phyloP scores from a whole-genome alignment of 2,888 invertebrate species.

The Julus scandinavius region DNA sequence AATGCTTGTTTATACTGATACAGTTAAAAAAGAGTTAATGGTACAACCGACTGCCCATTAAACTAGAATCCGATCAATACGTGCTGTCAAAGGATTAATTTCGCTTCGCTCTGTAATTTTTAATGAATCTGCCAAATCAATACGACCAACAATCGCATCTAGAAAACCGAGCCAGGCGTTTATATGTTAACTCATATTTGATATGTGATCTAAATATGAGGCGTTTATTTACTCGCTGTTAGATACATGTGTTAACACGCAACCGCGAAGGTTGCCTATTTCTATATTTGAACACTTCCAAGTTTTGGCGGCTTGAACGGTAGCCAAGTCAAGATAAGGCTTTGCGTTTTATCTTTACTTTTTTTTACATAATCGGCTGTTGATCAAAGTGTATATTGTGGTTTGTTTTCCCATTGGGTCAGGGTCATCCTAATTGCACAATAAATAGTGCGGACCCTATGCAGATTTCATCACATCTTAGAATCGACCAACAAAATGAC shows the following conservation, averaged over 20 bases:
- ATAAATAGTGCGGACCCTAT: too few species aligned
- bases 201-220: neutral
- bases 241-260: neutral
- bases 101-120: neutral
- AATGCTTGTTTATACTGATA: neutral
- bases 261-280: slow-evolving; percentile 9
- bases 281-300: neutral
- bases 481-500: too few species aligned
- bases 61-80: neutral
- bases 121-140: slow-evolving; percentile 10
- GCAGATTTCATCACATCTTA: too few species aligned
- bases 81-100: neutral
- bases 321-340: neutral
- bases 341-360: neutral
- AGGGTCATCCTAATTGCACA: neutral
- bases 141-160: neutral
- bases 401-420: neutral
- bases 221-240: neutral
- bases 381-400: slow-evolving; percentile 1
- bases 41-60: neutral
- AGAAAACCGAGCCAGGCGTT: neutral
- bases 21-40: too few species aligned
- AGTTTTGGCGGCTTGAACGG: neutral
- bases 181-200: neutral
- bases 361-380: neutral